Percentiles rank a stretch among this genome's conserved stretches.
These are phyloP conservation scores for Sesamia nonagrioides DNA, from an alignment of 1,140 invertebrate genomes.

Conservation along the genomic window DNA sequence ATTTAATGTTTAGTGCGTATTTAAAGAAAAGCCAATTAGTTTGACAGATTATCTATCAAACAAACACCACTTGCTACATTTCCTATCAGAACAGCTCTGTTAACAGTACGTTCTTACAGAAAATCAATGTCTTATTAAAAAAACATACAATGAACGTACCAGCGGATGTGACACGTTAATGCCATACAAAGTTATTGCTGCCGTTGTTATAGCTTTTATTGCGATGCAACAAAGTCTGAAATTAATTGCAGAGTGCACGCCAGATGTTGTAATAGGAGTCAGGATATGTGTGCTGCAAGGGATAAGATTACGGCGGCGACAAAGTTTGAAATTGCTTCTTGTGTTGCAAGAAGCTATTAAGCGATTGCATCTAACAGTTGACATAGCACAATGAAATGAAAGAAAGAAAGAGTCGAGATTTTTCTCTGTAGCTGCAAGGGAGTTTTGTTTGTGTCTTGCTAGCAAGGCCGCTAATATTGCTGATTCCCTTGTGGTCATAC, in stretches of 20 bases:
- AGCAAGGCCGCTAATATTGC: too few species aligned
- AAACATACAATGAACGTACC: slow-evolving; percentile 58
- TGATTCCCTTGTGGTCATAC: too few species aligned
- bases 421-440: too few species aligned
- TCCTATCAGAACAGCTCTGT: background rate
- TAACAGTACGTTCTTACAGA: slow-evolving; percentile 43
- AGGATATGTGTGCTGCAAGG: slow-evolving; percentile 47
- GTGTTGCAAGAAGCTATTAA: background rate
- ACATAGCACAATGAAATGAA: background rate
- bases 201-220: slow-evolving; percentile 55
- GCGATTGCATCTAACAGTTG: background rate
- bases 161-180: slow-evolving; percentile 64
- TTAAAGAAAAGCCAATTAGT: too few species aligned
- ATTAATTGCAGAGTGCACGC: slow-evolving; percentile 52
- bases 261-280: slow-evolving; percentile 11
- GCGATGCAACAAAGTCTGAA: slow-evolving; percentile 60
- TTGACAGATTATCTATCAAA: too few species aligned
- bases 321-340: background rate
- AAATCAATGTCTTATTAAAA: slow-evolving; percentile 73
- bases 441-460: too few species aligned
- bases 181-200: slow-evolving; percentile 48
- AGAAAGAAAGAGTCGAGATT: too few species aligned
- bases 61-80: slow-evolving; percentile 2
- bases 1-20: too few species aligned
- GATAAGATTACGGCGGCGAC: slow-evolving; percentile 10